Evolutionary conservation across 2,888 invertebrate species (phyloP), one percentile per base, ranked within the genome.

Genomic region (Drosophila prostipennis): DNA sequence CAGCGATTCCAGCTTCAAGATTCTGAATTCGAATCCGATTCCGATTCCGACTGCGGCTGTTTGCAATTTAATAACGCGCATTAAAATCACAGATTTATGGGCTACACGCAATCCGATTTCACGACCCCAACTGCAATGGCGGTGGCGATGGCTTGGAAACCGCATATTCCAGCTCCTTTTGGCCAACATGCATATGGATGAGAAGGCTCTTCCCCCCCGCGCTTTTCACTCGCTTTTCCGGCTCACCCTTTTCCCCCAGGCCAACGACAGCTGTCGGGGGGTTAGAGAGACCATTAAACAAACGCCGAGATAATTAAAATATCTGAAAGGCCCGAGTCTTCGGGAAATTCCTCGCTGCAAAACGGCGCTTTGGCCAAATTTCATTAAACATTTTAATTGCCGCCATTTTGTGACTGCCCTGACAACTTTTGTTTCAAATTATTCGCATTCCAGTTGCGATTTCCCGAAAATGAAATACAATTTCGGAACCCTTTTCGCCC

Each of bases 351-450:
- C 63, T 74, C 43, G 65, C 52, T 70, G 54, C 73, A 78, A 78
- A 79, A 72, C 68, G 69, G 42, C 70, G 63, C 71, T 84, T 80
- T 71, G 54, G 72, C 64, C 61, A 72, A 87, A 84, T 85, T 85
- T 85, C 85, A 85, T 87, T 88, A 78, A 87, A 83, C 83, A 87
- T 87, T 87, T 88, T 88, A 87, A 87, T 88, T 88, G 76, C 87
- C 77, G 54, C 69, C 78, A 79, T 79, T 83, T 81, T 86, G 81
- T 63, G 68, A 49, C 49, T 32, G 34, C 39, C 43, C 49, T 39
- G 34, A 42, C 45, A 57, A 72, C 75, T 80, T 80, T 78, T 65
- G 74, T 75, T 73, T 37, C 57, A 76, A 73, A 80, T 82, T 69
- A 82, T 87, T 71, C 80, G 85, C 84, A 81, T 81, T 81, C 80